Percentiles rank a stretch among this genome's conserved stretches.
These are phyloP conservation scores for Chaenodraco wilsoni DNA, from an alignment of 2,797 vertebrate genomes.

Conservation along the genomic window DNA sequence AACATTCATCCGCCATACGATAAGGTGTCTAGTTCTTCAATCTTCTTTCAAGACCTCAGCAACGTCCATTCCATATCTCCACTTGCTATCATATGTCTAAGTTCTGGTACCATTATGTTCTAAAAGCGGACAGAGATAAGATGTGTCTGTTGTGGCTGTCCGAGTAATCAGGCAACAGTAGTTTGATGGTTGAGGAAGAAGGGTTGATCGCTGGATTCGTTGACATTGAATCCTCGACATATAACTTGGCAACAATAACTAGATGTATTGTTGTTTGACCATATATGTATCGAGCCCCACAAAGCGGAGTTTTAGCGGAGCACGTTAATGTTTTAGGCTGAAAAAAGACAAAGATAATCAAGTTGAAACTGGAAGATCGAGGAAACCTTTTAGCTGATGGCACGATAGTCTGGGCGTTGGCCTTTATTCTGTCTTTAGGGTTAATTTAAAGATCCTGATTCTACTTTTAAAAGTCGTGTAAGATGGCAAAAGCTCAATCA, in stretches of 20 bases:
- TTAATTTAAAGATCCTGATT: too few relatives aligned
- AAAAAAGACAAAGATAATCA: too few relatives aligned
- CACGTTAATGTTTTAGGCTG: too few relatives aligned
- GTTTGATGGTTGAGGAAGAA: neutral
- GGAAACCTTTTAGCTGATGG: conserved; percentile 14
- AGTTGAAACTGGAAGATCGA: neutral
- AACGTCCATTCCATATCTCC: neutral
- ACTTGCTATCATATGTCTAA: neutral
- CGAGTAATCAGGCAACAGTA: neutral
- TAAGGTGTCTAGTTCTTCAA: neutral
- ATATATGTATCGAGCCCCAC: conserved; percentile 5
- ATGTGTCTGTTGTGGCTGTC: neutral
- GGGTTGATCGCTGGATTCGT: neutral
- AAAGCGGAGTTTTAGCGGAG: neutral
- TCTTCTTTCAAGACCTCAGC: neutral
- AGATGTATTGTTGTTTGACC: neutral
- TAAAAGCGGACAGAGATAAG: neutral
- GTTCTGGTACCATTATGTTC: neutral
- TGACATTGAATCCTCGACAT: too few relatives aligned
- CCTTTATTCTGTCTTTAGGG: neutral
- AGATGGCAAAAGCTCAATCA: too few relatives aligned
- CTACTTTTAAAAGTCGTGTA: too few relatives aligned
- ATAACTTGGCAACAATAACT: neutral
- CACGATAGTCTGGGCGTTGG: conserved; percentile 9
- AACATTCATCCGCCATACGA: neutral